Percentiles rank a stretch among this genome's conserved stretches.
phyloP scores from a whole-genome alignment of 2,888 invertebrate species.

The Hydriomena furcata region DNA sequence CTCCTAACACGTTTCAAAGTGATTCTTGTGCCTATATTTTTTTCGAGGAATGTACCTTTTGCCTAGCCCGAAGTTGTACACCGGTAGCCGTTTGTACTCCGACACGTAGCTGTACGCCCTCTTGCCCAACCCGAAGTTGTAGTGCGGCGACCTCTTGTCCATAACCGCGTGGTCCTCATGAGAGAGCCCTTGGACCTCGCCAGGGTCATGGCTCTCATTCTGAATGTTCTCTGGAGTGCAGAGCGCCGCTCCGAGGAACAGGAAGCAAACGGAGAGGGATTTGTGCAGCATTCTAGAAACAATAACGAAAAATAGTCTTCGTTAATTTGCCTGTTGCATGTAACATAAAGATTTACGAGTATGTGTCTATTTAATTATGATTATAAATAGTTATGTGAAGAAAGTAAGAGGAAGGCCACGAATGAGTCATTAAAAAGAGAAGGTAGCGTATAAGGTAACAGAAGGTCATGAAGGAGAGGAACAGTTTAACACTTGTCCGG shows the following conservation, averaged over 20 bases:
- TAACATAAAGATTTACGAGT: too few relatives aligned
- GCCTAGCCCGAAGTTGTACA: conserved; percentile 85
- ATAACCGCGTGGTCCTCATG: conserved; percentile 47
- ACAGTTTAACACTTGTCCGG: too few relatives aligned
- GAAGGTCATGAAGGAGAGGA: too few relatives aligned
- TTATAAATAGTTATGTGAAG: too few relatives aligned
- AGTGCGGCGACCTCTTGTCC: conserved; percentile 78
- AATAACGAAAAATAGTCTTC: conserved; percentile 22
- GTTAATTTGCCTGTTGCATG: too few relatives aligned
- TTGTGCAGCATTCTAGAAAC: conserved; percentile 72
- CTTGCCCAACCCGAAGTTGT: conserved; percentile 81
- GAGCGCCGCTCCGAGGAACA: conserved; percentile 60
- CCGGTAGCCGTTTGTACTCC: conserved; percentile 84
- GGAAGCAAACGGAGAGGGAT: conserved; percentile 56
- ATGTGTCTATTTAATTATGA: too few relatives aligned
- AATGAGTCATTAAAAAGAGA: too few relatives aligned
- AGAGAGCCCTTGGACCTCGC: conserved; percentile 32
- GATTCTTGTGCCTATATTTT: too few relatives aligned
- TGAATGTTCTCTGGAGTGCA: conserved; percentile 66
- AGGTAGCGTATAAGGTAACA: too few relatives aligned
- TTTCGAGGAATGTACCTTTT: conserved; percentile 62
- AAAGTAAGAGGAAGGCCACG: too few relatives aligned
- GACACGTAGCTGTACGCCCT: conserved; percentile 85
- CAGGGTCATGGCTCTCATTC: conserved; percentile 48
- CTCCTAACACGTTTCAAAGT: too few relatives aligned